These are phyloP conservation scores for Ruditapes philippinarum DNA, from an alignment of 1,140 invertebrate species.

Conservation along the genomic window DNA sequence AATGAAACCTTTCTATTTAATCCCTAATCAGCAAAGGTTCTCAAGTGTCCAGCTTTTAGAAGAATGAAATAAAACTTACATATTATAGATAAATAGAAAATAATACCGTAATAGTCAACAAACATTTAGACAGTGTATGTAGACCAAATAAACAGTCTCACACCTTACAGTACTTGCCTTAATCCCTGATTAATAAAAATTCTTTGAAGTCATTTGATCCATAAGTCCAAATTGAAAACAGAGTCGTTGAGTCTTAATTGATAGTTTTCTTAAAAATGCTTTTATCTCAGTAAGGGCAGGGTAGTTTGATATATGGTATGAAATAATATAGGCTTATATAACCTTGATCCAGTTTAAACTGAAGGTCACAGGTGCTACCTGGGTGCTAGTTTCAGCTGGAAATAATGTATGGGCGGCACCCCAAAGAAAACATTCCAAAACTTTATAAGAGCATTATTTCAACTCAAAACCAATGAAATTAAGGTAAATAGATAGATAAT, in stretches of 20 bases:
- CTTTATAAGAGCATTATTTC: too few relatives aligned
- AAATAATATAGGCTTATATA: too few relatives aligned
- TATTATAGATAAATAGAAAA: slow-evolving; percentile 55
- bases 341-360: too few relatives aligned
- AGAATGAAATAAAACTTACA: slow-evolving; percentile 34
- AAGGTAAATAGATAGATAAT: too few relatives aligned
- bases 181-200: slow-evolving; percentile 49
- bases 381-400: too few relatives aligned
- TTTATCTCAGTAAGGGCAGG: not conserved
- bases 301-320: not conserved
- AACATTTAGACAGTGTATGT: slow-evolving; percentile 60
- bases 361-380: too few relatives aligned
- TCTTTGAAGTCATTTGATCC: slow-evolving; percentile 46
- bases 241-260: slow-evolving; percentile 33
- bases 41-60: slow-evolving; percentile 9
- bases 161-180: slow-evolving; percentile 36
- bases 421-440: too few relatives aligned
- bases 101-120: slow-evolving; percentile 41
- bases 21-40: not conserved
- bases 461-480: too few relatives aligned
- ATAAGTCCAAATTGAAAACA: slow-evolving; percentile 49
- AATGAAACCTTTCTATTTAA: slow-evolving; percentile 41
- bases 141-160: slow-evolving; percentile 30
- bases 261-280: not conserved
- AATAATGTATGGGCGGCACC: too few relatives aligned